Conservation (phyloP, 2,797 vertebrate genomes). For the Mus minutoides region DNA sequence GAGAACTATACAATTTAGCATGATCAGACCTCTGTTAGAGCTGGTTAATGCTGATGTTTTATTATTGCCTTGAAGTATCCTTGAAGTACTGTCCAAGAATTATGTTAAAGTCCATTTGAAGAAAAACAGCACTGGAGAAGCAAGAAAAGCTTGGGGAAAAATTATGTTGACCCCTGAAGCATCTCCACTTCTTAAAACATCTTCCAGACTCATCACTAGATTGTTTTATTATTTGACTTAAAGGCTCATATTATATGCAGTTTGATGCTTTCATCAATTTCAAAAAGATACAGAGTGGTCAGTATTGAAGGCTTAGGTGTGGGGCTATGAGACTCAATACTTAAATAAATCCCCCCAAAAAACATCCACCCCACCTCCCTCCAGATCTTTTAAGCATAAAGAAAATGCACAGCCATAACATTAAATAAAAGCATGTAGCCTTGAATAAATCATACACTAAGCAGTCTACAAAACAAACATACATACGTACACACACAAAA, state of each 20-base stretch:
- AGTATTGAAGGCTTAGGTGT: constrained; percentile 75
- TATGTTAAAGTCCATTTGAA: constrained; percentile 86
- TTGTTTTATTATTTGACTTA: constrained; percentile 80
- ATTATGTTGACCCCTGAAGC: constrained; percentile 86
- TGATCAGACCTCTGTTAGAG: constrained; percentile 87
- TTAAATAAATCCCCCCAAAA: constrained; percentile 78
- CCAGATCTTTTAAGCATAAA: constrained; percentile 81
- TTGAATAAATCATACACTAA: constrained; percentile 80
- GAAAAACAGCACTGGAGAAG: constrained; percentile 86
- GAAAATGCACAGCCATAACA: constrained; percentile 85
- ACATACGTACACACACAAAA: constrained; percentile 71
- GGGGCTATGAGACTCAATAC: constrained; percentile 80
- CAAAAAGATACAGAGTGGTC: constrained; percentile 78
- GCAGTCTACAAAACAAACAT: constrained; percentile 79
- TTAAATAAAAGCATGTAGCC: constrained; percentile 81
- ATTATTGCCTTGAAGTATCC: constrained; percentile 88
- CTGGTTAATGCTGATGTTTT: constrained; percentile 89
- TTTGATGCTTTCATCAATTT: constrained; percentile 81
- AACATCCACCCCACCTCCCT: constrained; percentile 62
- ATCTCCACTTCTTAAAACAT: constrained; percentile 80
- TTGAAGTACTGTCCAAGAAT: constrained; percentile 85
- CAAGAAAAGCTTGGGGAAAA: constrained; percentile 85
- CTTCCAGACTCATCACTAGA: constrained; percentile 83
- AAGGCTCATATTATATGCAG: constrained; percentile 79
- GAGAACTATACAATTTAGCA: constrained; percentile 88